Percentiles rank a stretch among this genome's conserved stretches.
These are phyloP conservation scores for Volucella inanis DNA, from an alignment of 2,888 invertebrate genomes.

Conservation along the genomic window DNA sequence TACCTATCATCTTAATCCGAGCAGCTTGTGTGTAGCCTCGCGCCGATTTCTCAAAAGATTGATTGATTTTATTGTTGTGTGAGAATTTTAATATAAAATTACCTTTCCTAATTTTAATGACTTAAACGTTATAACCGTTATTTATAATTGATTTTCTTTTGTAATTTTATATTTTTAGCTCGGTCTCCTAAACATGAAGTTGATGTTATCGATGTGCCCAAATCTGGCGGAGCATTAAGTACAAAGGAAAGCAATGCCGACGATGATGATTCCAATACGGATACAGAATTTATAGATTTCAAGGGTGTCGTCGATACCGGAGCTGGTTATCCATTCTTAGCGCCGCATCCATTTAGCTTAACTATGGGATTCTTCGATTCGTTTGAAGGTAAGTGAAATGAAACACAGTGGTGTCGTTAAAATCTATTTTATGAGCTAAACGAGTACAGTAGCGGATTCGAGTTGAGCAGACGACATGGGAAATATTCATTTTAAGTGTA, in stretches of 20 bases:
- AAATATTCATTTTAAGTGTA: constrained; percentile 37
- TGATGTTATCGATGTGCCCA: constrained; percentile 79
- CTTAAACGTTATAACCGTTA: constrained; percentile 36
- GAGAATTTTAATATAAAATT: constrained; percentile 5
- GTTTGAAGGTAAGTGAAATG: constrained; percentile 81
- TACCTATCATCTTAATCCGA: not conserved
- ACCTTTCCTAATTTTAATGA: constrained; percentile 9
- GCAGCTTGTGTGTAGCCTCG: not conserved
- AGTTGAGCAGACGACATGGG: constrained; percentile 23
- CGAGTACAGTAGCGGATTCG: not conserved
- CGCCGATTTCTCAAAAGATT: constrained; percentile 17
- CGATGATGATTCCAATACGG: constrained; percentile 75
- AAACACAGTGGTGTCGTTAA: constrained; percentile 46
- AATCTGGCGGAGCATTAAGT: constrained; percentile 68
- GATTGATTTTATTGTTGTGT: constrained; percentile 4
- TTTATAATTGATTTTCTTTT: constrained; percentile 10
- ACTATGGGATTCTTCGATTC: constrained; percentile 81
- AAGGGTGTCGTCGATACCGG: constrained; percentile 82
- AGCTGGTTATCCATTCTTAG: constrained; percentile 80
- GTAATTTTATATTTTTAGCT: constrained; percentile 75
- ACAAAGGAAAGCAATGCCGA: constrained; percentile 47
- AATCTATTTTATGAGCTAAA: constrained; percentile 49
- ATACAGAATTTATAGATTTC: constrained; percentile 79
- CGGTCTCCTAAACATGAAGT: constrained; percentile 80
- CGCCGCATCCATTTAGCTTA: constrained; percentile 78